phyloP scores from a whole-genome alignment of 2,797 vertebrate genomes.

The Oreochromis grahami region DNA sequence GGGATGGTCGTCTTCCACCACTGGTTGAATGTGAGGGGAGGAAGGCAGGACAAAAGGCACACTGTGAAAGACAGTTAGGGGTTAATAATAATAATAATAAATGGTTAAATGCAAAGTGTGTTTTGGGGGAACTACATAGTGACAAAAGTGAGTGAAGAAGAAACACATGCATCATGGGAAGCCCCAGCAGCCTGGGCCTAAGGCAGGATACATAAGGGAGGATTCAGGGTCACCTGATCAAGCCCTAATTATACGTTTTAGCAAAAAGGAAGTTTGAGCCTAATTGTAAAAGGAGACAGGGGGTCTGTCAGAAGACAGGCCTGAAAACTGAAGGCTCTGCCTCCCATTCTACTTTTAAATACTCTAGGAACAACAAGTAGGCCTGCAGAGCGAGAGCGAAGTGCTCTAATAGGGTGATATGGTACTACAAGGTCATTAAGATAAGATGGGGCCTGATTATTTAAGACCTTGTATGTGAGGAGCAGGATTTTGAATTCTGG shows the following conservation, averaged over 20 bases:
- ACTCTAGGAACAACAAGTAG: no score
- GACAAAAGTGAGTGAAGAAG: background rate
- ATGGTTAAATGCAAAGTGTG: background rate
- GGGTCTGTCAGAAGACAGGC: no score
- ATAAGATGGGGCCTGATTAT: no score
- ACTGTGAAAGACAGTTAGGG: background rate
- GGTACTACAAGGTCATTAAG: no score
- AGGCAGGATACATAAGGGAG: fast-evolving
- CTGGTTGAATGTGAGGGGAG: background rate
- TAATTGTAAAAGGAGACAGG: no score
- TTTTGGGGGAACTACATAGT: background rate
- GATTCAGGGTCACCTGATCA: background rate
- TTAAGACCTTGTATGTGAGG: no score
- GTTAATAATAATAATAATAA: background rate
- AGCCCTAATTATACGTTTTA: no score
- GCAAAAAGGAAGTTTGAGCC: no score
- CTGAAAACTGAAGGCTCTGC: no score
- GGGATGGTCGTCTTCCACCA: background rate
- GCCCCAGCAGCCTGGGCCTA: background rate
- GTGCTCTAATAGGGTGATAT: no score
- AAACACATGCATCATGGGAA: background rate
- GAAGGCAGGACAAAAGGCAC: background rate
- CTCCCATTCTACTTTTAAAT: no score
- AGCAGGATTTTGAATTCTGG: background rate
- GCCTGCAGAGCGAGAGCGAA: no score